Evolutionary conservation across 2,113 vertebrate genomes (phyloP).

Genomic region (Harpagus bidentatus): DNA sequence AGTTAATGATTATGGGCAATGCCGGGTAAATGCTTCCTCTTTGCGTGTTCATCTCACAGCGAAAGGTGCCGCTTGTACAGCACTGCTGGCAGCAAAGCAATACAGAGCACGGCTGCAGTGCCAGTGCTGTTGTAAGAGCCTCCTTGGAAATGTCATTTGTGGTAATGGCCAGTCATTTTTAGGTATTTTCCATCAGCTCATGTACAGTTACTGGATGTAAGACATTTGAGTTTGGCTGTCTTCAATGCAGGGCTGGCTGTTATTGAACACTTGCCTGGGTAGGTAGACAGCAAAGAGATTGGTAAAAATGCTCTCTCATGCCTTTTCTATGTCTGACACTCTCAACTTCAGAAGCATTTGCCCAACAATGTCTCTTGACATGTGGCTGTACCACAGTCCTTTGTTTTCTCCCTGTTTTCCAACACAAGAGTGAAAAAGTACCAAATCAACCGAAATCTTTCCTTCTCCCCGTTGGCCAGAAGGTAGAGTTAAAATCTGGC

Average conservation of each 20-base stretch:
- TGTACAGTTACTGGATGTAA: rapidly evolving
- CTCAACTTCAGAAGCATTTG: not conserved
- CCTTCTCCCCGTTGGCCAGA: not conserved
- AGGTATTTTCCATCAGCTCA: not conserved
- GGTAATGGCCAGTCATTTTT: not conserved
- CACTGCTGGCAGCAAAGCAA: not conserved
- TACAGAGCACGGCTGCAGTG: rapidly evolving
- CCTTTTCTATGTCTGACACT: not conserved
- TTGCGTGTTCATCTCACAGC: rapidly evolving
- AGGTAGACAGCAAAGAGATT: not conserved
- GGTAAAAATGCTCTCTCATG: not conserved
- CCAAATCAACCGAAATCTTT: not conserved
- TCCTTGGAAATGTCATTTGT: not conserved
- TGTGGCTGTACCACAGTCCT: not conserved
- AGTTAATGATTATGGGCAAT: not conserved
- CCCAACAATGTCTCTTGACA: not conserved
- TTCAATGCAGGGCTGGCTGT: not conserved
- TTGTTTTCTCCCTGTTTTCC: not conserved
- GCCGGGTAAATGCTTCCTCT: not conserved
- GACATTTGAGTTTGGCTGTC: not conserved
- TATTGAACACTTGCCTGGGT: not conserved
- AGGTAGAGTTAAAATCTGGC: not conserved
- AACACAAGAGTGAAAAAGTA: not conserved
- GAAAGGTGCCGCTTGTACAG: not conserved
- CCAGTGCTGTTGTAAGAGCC: not conserved